phyloP scores from a whole-genome alignment of 2,888 invertebrate genomes.

The Copidosoma aretas region DNA sequence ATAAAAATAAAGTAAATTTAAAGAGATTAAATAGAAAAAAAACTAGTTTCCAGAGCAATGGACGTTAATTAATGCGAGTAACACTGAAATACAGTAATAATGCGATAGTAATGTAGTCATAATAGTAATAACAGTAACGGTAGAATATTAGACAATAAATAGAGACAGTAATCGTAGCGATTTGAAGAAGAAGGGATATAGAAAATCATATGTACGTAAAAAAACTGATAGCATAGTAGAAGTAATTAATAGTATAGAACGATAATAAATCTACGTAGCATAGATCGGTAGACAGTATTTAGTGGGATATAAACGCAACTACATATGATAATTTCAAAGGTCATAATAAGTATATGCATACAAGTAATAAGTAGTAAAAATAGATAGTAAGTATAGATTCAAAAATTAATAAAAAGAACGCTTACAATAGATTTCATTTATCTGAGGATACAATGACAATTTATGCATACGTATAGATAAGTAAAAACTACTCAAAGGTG shows the following conservation, averaged over 20 bases:
- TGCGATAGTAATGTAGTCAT: slow-evolving; percentile 36
- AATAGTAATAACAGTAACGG: slow-evolving; percentile 31
- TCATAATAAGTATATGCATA: slow-evolving; percentile 39
- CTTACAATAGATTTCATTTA: slow-evolving; percentile 33
- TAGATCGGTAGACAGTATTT: slow-evolving; percentile 32
- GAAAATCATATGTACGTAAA: neutral
- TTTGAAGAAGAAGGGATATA: slow-evolving; percentile 31
- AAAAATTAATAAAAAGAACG: slow-evolving; percentile 38
- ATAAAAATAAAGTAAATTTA: slow-evolving; percentile 5
- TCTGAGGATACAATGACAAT: slow-evolving; percentile 36
- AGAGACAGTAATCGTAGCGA: slow-evolving; percentile 36
- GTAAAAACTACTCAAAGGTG: slow-evolving; percentile 37
- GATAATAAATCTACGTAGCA: slow-evolving; percentile 39
- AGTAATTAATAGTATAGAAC: slow-evolving; percentile 33
- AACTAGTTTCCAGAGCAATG: slow-evolving; percentile 21
- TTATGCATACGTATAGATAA: too few species aligned
- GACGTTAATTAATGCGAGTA: slow-evolving; percentile 37
- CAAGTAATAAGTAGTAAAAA: slow-evolving; percentile 26
- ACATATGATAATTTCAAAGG: slow-evolving; percentile 35
- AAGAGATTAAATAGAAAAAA: slow-evolving; percentile 34
- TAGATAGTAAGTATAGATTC: slow-evolving; percentile 13
- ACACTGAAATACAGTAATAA: slow-evolving; percentile 40
- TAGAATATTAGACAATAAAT: slow-evolving; percentile 38
- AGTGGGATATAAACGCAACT: slow-evolving; percentile 26
- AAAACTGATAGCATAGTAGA: slow-evolving; percentile 44